These are phyloP conservation scores for Beroe forskalii DNA, from an alignment of 37 sponge, comb jelly and placozoan genomes.

Conservation along the genomic window DNA sequence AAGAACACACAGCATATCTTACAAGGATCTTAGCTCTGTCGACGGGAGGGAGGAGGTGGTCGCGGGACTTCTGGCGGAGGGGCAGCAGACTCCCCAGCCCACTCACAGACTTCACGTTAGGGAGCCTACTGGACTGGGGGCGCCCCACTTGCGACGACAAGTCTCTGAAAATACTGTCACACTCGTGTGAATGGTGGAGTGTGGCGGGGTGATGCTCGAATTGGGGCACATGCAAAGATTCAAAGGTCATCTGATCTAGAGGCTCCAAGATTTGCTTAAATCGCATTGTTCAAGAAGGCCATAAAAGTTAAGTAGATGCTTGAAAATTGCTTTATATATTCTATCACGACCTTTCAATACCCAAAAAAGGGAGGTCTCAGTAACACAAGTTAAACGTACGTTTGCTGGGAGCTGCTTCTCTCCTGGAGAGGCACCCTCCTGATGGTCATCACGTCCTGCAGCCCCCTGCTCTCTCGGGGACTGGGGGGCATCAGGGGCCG, in stretches of 20 bases:
- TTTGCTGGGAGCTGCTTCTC: conserved; percentile 51
- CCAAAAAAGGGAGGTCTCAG: too few species aligned
- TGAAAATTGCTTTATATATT: background rate
- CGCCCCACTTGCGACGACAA: conserved; percentile 16
- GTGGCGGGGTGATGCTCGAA: too few species aligned
- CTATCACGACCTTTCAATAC: background rate
- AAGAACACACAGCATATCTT: too few species aligned
- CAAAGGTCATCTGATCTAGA: too few species aligned
- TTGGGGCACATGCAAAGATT: too few species aligned
- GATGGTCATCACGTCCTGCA: conserved; percentile 63
- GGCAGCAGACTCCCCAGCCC: conserved; percentile 19
- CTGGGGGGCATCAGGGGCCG: conserved; percentile 14
- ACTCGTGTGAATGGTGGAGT: too few species aligned
- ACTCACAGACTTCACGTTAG: conserved; percentile 29
- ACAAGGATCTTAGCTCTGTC: conserved; percentile 38
- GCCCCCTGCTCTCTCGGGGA: background rate
- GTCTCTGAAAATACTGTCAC: conserved; percentile 18
- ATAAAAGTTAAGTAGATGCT: too few species aligned
- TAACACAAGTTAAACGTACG: conserved; percentile 16
- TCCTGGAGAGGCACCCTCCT: conserved; percentile 36
- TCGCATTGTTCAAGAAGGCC: too few species aligned
- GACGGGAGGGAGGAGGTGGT: conserved; percentile 28
- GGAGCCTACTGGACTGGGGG: conserved; percentile 14
- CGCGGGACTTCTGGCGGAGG: conserved; percentile 6
- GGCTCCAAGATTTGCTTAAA: too few species aligned